Percentiles rank a stretch among this genome's conserved stretches.
Conservation (phyloP, 2,888 invertebrate species). For the Aphodius sticticus region DNA sequence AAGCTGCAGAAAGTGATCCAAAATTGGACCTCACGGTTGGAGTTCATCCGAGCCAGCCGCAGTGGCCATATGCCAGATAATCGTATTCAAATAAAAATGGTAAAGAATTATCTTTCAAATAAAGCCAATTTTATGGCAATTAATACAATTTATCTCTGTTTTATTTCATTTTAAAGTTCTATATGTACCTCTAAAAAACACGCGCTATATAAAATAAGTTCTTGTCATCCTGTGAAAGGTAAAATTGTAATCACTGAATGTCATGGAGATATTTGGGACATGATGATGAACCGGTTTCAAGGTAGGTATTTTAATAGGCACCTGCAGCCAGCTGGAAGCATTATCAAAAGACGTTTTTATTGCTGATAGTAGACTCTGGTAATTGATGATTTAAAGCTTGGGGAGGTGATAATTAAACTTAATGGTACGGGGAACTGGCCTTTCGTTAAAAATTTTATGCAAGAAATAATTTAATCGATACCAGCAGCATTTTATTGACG, state of each 20-base stretch:
- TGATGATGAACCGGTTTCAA: not conserved
- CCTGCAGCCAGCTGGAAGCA: not conserved
- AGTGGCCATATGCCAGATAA: no score
- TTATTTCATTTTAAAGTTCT: no score
- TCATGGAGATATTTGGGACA: not conserved
- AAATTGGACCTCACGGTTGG: no score
- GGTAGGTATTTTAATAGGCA: slow-evolving; percentile 4
- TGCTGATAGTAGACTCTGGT: not conserved
- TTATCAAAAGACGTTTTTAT: not conserved
- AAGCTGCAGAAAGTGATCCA: no score
- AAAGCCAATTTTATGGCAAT: no score
- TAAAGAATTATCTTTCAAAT: no score
- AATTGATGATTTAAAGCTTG: not conserved
- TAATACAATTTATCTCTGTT: no score
- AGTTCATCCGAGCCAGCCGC: no score
- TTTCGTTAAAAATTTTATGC: not conserved
- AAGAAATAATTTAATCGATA: slow-evolving; percentile 4
- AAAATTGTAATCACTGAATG: not conserved
- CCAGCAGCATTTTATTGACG: not conserved
- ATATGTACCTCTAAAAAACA: no score
- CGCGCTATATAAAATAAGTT: no score
- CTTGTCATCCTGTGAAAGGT: no score
- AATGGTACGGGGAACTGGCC: not conserved
- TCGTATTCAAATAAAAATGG: no score
- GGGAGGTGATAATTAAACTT: not conserved